A percentile compares a stretch with the other conserved stretches of the same genome.
These are phyloP conservation scores for Andrena bucephala DNA, from an alignment of 2,888 invertebrate species.

Conservation along the genomic window DNA sequence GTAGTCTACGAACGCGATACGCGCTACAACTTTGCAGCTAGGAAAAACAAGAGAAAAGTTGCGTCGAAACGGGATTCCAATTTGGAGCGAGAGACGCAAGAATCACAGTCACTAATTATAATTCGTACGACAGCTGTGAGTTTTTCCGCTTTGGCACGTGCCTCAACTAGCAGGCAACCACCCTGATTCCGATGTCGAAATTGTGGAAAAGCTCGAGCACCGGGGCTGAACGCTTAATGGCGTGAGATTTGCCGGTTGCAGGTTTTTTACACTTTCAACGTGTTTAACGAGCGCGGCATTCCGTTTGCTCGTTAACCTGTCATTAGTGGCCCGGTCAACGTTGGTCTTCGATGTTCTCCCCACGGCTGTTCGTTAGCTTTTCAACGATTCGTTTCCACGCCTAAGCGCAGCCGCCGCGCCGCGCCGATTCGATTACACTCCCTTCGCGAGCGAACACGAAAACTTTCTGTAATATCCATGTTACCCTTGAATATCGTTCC, in stretches of 20 bases:
- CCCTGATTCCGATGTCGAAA: conserved; percentile 38
- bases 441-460: not conserved
- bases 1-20: not conserved
- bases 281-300: conserved; percentile 69
- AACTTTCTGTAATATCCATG: not conserved
- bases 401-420: not conserved
- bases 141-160: conserved; percentile 48
- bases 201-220: conserved; percentile 41
- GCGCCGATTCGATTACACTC: conserved; percentile 1
- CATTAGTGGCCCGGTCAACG: conserved; percentile 67
- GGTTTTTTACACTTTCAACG: conserved; percentile 52
- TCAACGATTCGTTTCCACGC: conserved; percentile 33
- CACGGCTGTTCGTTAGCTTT: conserved; percentile 43
- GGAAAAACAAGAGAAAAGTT: not conserved
- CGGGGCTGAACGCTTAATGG: conserved; percentile 42
- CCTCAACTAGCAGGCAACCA: not conserved
- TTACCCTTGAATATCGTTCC: too few relatives aligned
- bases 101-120: conserved; percentile 47
- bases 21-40: too few relatives aligned
- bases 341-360: conserved; percentile 50
- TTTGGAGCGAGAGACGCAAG: conserved; percentile 1
- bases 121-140: conserved; percentile 13
- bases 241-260: conserved; percentile 40
- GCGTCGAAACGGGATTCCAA: not conserved
- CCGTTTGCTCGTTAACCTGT: conserved; percentile 70